Evolutionary conservation across 2,797 vertebrate genomes (phyloP), one percentile per base, ranked within the genome.

Genomic region (Pogoniulus pusillus): DNA sequence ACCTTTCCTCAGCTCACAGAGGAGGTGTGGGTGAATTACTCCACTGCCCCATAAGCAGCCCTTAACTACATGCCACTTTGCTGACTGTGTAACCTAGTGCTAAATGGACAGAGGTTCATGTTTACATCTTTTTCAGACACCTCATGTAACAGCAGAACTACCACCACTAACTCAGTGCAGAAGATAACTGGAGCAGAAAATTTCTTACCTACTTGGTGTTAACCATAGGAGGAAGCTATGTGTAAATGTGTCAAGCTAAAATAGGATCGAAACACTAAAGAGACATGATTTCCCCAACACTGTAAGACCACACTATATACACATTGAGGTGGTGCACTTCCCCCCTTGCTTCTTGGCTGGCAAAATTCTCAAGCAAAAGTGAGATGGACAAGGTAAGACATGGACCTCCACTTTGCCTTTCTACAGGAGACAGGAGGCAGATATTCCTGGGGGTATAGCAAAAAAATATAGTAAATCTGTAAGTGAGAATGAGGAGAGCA

Each of bases 141-240:
- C 35, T 81, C 29, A 32, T 39, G 30, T 54, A 41, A 34, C 27
- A 66, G 30, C 45, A 91, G 41, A 84, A 66, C 19, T 41, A 43
- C 17, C 62, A 53, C 12, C 34, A 78, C 59, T 83, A 62, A 82
- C 47, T 65, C 3, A 39, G 32, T 72, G 66, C 30, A 73, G 53
- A 70, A 92, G 49, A 66, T 69, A 53, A 68, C 10, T 0, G 0
- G 23, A 75, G 32, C 0, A 66, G 90, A 89, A 91, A 82, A 22
- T 82, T 73, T 88, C 60, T 93, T 89, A 65, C 66, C 16, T 20
- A 15, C 19, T 57, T 2, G 1, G 34, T 54, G 59, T 60, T 82
- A 93, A 81, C 15, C 23, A 19, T 41, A 78, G 72, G 47, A 93
- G 45, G 91, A 72, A 35, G 32, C 93, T 49, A 63, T 45, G 39